A percentile compares a stretch with the other conserved stretches of the same genome.
These are phyloP conservation scores for Hypsibius dujardini DNA, from an alignment of 1,140 invertebrate genomes.

Conservation along the genomic window DNA sequence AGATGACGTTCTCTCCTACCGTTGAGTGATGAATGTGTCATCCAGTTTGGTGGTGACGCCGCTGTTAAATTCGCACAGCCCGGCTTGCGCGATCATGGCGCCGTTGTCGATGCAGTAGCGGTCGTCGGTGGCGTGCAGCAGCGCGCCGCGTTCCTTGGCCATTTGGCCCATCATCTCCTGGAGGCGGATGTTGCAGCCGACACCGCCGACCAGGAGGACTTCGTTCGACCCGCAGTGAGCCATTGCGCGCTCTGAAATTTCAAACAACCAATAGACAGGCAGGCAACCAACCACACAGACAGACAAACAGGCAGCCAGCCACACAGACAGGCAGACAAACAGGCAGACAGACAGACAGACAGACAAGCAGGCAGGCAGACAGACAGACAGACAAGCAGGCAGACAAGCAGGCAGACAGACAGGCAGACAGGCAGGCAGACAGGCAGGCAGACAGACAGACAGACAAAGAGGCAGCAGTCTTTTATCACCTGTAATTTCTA, in stretches of 20 bases:
- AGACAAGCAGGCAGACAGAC: no score
- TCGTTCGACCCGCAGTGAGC: slow-evolving; percentile 73
- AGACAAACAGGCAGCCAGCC: no score
- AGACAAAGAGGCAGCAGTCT: no score
- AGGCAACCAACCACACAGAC: no score
- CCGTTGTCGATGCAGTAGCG: slow-evolving; percentile 91
- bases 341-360: no score
- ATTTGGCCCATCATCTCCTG: slow-evolving; percentile 95
- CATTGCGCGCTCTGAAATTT: slow-evolving; percentile 86
- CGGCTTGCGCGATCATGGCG: slow-evolving; percentile 96
- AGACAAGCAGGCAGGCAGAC: no score
- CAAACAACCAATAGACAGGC: no score
- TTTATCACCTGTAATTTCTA: slow-evolving; percentile 94
- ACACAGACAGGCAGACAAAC: no score
- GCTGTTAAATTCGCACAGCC: slow-evolving; percentile 60
- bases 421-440: no score
- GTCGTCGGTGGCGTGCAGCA: slow-evolving; percentile 45
- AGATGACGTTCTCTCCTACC: slow-evolving; percentile 44
- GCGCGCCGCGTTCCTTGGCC: slow-evolving; percentile 75
- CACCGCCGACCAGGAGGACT: slow-evolving; percentile 45
- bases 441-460: no score
- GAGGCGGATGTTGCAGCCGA: slow-evolving; percentile 59
- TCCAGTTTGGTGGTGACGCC: slow-evolving; percentile 55
- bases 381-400: no score
- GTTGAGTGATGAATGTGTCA: slow-evolving; percentile 73